These are phyloP conservation scores for Platerodrilus igneus DNA, from an alignment of 2,888 invertebrate genomes.

Conservation along the genomic window DNA sequence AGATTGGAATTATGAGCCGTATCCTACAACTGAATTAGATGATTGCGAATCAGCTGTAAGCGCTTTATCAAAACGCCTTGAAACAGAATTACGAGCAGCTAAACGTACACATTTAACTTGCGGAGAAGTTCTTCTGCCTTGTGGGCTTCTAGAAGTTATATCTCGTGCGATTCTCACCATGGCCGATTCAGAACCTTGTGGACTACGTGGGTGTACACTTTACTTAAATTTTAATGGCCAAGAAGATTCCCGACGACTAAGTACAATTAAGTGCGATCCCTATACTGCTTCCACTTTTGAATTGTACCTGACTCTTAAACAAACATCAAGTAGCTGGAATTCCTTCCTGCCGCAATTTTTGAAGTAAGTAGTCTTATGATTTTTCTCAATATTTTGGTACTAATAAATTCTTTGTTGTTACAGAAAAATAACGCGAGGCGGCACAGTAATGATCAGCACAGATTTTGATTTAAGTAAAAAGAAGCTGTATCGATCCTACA, in stretches of 20 bases:
- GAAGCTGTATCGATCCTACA: constrained; percentile 73
- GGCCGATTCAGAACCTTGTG: constrained; percentile 87
- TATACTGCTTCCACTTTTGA: constrained; percentile 85
- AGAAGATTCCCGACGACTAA: constrained; percentile 62
- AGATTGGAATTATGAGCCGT: constrained; percentile 44
- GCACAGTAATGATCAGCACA: constrained; percentile 79
- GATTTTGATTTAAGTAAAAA: constrained; percentile 81
- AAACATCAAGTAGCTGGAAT: constrained; percentile 81
- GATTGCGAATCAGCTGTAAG: constrained; percentile 51
- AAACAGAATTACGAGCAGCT: constrained; percentile 74
- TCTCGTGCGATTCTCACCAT: constrained; percentile 74
- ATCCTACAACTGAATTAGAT: constrained; percentile 38
- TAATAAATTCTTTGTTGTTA: constrained; percentile 29
- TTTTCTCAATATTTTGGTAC: constrained; percentile 1
- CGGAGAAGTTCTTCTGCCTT: constrained; percentile 82
- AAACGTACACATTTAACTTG: constrained; percentile 76
- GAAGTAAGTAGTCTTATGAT: constrained; percentile 61
- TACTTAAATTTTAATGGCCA: constrained; percentile 77
- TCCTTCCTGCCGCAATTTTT: constrained; percentile 81
- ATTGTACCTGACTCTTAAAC: constrained; percentile 79
- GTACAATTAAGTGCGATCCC: constrained; percentile 79
- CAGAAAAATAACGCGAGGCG: constrained; percentile 75
- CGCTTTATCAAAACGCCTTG: constrained; percentile 70
- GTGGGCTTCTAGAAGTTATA: constrained; percentile 74
- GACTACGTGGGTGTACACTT: constrained; percentile 78